These are phyloP conservation scores for Andrena flavipes DNA, from an alignment of 2,888 invertebrate genomes.

Conservation along the genomic window DNA sequence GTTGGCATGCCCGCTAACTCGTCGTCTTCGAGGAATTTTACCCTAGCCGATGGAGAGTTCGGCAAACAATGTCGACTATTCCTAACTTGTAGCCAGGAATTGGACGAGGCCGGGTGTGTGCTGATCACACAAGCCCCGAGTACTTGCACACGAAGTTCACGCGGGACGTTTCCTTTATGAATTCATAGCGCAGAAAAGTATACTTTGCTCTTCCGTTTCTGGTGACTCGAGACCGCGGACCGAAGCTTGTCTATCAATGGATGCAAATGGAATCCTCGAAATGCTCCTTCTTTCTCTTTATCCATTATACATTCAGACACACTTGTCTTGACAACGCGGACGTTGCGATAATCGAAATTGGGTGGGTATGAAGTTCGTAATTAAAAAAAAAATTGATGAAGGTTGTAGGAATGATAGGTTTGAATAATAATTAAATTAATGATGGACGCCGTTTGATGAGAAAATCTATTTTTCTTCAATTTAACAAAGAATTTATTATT, in stretches of 20 bases:
- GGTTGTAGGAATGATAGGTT: too few species aligned
- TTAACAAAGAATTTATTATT: too few species aligned
- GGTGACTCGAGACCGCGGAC: constrained; percentile 9
- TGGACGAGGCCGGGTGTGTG: constrained; percentile 53
- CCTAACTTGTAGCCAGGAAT: constrained; percentile 68
- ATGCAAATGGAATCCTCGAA: too few species aligned
- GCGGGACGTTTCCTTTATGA: constrained; percentile 52
- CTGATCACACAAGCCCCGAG: constrained; percentile 58
- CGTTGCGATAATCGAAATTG: too few species aligned
- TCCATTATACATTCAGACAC: too few species aligned
- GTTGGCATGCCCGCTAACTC: constrained; percentile 45
- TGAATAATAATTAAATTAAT: too few species aligned
- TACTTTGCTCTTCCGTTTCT: constrained; percentile 41
- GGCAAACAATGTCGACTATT: constrained; percentile 73
- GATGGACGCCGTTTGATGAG: too few species aligned
- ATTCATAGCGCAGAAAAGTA: constrained; percentile 27
- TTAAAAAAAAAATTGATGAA: too few species aligned
- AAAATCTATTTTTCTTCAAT: too few species aligned
- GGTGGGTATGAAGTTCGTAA: too few species aligned
- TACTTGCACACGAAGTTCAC: constrained; percentile 59
- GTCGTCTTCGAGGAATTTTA: constrained; percentile 62
- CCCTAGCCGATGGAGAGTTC: constrained; percentile 67
- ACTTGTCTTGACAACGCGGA: too few species aligned
- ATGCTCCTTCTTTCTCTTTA: too few species aligned
- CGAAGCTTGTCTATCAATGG: constrained; percentile 14